Conservation (phyloP, 2,113 vertebrate species). For the Tragulus kanchil region DNA sequence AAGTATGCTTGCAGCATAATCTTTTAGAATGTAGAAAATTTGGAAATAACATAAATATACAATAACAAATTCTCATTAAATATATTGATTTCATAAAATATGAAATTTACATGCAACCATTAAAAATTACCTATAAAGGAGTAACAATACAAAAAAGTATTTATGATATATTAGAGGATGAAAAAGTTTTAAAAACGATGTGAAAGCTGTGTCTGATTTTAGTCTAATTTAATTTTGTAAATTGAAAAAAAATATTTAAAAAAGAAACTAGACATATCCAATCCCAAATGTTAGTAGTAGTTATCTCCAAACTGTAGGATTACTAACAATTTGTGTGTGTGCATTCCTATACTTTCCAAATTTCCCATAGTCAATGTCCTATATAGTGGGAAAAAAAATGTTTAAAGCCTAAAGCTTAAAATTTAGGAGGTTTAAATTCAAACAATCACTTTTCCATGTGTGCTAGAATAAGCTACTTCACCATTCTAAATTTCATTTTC, state of each 20-base stretch:
- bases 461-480: not conserved
- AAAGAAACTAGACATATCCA: not conserved
- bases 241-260: not conserved
- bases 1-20: not conserved
- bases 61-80: slow-evolving; percentile 45
- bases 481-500: not conserved
- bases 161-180: not conserved
- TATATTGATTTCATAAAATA: slow-evolving; percentile 25
- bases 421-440: not conserved
- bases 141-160: not conserved
- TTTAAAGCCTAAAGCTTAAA: not conserved
- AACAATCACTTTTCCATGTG: not conserved
- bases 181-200: not conserved
- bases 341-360: not conserved
- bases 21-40: slow-evolving; percentile 16
- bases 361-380: not conserved
- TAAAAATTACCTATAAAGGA: not conserved
- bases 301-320: not conserved
- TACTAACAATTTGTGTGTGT: not conserved
- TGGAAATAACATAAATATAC: slow-evolving; percentile 14
- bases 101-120: not conserved
- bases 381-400: not conserved
- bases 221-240: not conserved
- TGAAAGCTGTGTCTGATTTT: too few species aligned
- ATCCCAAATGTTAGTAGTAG: not conserved